Evolutionary conservation across 1,140 invertebrate species (phyloP), one percentile per base, ranked within the genome.

Genomic region (Zaprionus nigranus): DNA sequence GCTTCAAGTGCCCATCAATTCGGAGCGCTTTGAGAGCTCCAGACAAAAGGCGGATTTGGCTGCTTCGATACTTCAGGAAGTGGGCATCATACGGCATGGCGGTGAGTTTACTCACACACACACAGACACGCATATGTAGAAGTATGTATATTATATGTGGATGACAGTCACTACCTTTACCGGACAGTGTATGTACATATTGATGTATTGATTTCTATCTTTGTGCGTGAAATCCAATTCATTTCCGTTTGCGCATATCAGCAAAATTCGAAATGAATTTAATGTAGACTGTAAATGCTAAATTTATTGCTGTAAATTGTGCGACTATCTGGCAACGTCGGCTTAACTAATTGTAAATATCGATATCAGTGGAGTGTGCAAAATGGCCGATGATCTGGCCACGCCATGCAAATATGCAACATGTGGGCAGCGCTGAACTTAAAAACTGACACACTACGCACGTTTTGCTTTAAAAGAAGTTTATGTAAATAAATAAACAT

Each of bases 11-110:
- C 94, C 94, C 12, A 91, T 97, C 68, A 94, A 95, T 88, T 94
- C 95, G 2, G 91, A 94, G 13, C 93, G 95, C 22, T 97, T 95
- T 93, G 95, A 96, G 82, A 93, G 94, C 2, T 95, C 95, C 26
- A 93, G 95, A 61, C 95, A 96, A 78, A 95, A 96, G 78, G 95
- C 95, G 3, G 96, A 96, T 84, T 94, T 97, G 74, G 95, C 96
- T 1, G 96, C 96, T 20, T 94, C 94, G 66, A 93, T 96, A 75
- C 92, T 97, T 2, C 95, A 96, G 75, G 95, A 96, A 83, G 93
- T 96, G 13, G 95, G 95, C 28, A 93, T 95, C 24, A 94, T 94
- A 54, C 94, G 94, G 66, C 94, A 95, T 91, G 94, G 95, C 92
- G 93, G 94, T 94, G 92, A 94, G 93, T 93, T 38, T 43, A 17